Base-by-base conservation (phyloP, 2,113 vertebrate species). In the Caranx melampygus region DNA sequence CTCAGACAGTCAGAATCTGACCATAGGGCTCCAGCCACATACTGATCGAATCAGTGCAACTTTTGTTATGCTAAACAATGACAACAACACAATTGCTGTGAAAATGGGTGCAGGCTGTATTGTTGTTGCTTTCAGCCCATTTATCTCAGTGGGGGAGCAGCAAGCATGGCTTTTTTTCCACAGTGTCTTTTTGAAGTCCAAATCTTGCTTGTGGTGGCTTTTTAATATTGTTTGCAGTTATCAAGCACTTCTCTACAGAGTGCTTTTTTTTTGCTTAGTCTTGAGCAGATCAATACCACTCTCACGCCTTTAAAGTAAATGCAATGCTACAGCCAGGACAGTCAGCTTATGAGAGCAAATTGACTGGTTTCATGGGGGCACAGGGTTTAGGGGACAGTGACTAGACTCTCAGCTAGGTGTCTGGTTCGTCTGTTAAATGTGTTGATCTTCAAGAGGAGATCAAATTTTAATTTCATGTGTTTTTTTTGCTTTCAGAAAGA, bases 401-500 rank as follows among this genome's bases (percentile, higher is more conserved):
- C 0, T 6, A n/a, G 49, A 42, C 40, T 52, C 18, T n/a, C 45
- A 20, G 49, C 3, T 11, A 34, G 16, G 63, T 59, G 14, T 18
- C n/a, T 73, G n/a, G 0, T 55, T 18, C 3, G 35, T 7, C 40
- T 42, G 40, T 1, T 42, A 42, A 59, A 59, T 3, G 0, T 73
- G n/a, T 52, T 3, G 26, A 35, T 52, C 16, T 75, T 35, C 9
- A 37, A 40, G 0, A 34, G 21, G 33, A 37, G 4, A 42, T 60
- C 61, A 9, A 8, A 42, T 55, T 44, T 8, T n/a, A 60, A 65
- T 57, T 0, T 35, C 7, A 21, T 57, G 52, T 73, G 6, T 59
- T 65, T 13, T 45, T 75, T 86, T 86, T 35, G 74, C 18, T 78
- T 67, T 55, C 73, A 83, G 89, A 84, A 14, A 90, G 72, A 74